phyloP scores from a whole-genome alignment of 2,888 invertebrate genomes.

The Heliconius sara region DNA sequence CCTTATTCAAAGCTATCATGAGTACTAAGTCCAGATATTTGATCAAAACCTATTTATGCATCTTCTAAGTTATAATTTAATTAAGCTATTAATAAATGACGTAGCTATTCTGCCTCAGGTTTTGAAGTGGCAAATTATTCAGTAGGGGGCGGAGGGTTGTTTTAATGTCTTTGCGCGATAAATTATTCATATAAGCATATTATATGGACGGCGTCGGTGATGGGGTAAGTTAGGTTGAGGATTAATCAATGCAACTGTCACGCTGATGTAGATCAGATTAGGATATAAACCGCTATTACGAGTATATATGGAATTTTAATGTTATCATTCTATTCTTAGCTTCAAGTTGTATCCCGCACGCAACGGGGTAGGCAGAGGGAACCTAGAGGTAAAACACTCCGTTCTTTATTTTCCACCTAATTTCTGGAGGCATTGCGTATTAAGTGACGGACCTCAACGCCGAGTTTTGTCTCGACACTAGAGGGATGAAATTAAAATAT shows the following conservation, averaged over 20 bases:
- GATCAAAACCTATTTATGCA: neutral
- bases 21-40: neutral
- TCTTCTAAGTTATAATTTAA: neutral
- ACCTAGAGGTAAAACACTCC: too few species aligned
- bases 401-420: too few species aligned
- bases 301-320: neutral
- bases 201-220: conserved; percentile 1
- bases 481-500: too few species aligned
- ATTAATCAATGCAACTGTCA: conserved; percentile 17
- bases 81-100: neutral
- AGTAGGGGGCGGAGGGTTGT: conserved; percentile 19
- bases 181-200: conserved; percentile 24
- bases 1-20: too few species aligned
- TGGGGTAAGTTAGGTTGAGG: conserved; percentile 13
- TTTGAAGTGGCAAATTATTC: conserved; percentile 22
- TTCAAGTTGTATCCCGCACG: too few species aligned
- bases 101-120: neutral
- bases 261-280: neutral
- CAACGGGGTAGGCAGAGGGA: too few species aligned
- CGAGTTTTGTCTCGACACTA: too few species aligned
- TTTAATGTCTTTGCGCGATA: conserved; percentile 16
- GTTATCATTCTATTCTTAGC: too few species aligned
- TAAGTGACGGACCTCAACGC: too few species aligned
- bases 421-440: too few species aligned
- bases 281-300: neutral